These are phyloP conservation scores for Lochmaea capreae DNA, from an alignment of 2,888 invertebrate genomes.

Conservation along the genomic window DNA sequence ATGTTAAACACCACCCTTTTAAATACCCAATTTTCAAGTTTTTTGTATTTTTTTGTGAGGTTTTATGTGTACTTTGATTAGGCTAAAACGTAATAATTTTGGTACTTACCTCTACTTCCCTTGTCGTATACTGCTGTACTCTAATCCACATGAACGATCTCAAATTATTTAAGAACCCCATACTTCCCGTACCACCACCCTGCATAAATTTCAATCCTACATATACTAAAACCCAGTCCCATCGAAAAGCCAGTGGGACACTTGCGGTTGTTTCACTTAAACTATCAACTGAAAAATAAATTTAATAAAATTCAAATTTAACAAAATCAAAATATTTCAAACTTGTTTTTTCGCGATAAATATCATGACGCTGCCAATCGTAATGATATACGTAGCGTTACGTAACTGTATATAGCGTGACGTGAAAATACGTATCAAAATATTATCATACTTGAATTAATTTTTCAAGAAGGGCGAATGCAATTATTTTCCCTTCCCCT, in stretches of 20 bases:
- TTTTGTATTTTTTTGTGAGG: no score
- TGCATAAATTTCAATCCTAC: slow-evolving; percentile 92
- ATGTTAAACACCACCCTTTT: no score
- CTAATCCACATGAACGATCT: slow-evolving; percentile 94
- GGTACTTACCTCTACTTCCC: slow-evolving; percentile 81
- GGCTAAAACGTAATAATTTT: no score
- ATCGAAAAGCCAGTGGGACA: slow-evolving; percentile 73
- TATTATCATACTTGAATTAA: no score
- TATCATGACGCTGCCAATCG: no score
- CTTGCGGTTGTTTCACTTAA: slow-evolving; percentile 62
- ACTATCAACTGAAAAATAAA: slow-evolving; percentile 78
- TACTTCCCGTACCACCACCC: slow-evolving; percentile 92
- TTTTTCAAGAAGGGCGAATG: no score
- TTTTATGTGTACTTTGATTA: no score
- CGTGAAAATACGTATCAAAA: no score
- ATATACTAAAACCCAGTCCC: slow-evolving; percentile 91
- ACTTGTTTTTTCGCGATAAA: neutral
- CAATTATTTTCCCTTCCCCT: no score
- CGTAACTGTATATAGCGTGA: neutral
- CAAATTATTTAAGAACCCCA: slow-evolving; percentile 93
- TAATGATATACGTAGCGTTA: no score
- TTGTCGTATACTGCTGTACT: slow-evolving; percentile 95
- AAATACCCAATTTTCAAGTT: no score
- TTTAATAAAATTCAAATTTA: neutral
- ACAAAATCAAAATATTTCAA: no score